Conservation (phyloP, 2,113 vertebrate genomes). For the Gymnogyps californianus region DNA sequence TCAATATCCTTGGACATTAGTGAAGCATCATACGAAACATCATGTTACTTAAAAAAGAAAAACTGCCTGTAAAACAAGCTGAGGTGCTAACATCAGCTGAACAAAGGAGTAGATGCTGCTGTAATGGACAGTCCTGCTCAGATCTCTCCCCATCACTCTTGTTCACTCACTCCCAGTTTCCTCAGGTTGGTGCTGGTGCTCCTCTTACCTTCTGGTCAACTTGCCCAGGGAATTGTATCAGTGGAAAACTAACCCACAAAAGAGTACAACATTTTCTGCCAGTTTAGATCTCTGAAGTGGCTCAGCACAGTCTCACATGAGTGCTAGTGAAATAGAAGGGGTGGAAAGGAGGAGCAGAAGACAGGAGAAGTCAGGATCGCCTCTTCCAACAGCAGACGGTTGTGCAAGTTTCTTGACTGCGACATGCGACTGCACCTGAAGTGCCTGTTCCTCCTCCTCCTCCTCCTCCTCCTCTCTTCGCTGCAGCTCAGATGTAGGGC, state of each 20-base stretch:
- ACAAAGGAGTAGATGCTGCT: not conserved
- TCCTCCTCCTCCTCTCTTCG: not conserved
- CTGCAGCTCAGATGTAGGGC: not conserved
- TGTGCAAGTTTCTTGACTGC: not conserved
- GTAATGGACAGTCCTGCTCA: not conserved
- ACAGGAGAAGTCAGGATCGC: not conserved
- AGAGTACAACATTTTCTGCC: not conserved
- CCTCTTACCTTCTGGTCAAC: not conserved
- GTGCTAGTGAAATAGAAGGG: not conserved
- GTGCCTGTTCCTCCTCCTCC: not conserved
- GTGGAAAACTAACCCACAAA: not conserved
- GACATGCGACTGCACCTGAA: not conserved
- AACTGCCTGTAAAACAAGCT: not conserved
- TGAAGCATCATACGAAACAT: not conserved
- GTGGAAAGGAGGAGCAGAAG: not conserved
- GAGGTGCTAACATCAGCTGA: not conserved
- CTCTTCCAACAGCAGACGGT: not conserved
- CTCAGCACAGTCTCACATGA: not conserved
- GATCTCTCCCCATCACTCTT: not conserved
- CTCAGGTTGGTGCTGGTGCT: not conserved
- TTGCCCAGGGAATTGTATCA: not conserved
- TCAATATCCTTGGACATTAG: not conserved
- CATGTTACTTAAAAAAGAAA: not conserved
- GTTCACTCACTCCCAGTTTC: rapidly evolving
- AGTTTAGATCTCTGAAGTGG: not conserved